Evolutionary conservation across 2,113 vertebrate species (phyloP).

Genomic region (Istiophorus platypterus): DNA sequence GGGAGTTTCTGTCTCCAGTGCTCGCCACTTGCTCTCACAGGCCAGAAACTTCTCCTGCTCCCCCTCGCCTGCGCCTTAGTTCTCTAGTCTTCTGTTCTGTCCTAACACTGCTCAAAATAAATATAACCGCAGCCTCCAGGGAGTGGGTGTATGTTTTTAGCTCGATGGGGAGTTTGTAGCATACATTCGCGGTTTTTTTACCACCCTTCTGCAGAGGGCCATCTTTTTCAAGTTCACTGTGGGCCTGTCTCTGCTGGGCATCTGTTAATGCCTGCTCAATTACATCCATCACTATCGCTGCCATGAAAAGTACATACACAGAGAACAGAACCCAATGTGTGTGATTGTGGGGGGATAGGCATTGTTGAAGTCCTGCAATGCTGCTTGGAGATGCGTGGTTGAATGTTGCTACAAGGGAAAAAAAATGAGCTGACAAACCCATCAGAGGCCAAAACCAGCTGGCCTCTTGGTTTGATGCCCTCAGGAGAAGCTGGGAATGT

Average conservation of each 20-base stretch:
- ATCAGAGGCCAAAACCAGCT: constrained; percentile 49
- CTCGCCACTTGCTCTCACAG: constrained; percentile 56
- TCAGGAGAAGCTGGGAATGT: constrained; percentile 6
- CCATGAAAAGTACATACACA: constrained; percentile 16
- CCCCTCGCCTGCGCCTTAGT: constrained; percentile 42
- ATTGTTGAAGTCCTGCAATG: constrained; percentile 54
- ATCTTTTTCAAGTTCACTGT: constrained; percentile 52
- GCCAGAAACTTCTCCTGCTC: constrained; percentile 53
- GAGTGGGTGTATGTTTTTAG: constrained; percentile 56
- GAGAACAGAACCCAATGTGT: constrained; percentile 15
- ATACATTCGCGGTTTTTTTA: constrained; percentile 21
- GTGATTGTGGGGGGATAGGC: neutral
- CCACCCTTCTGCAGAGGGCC: constrained; percentile 35
- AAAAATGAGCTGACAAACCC: constrained; percentile 20
- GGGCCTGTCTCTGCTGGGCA: constrained; percentile 60
- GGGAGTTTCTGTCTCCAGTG: constrained; percentile 72
- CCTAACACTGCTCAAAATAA: constrained; percentile 53
- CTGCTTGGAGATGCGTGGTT: constrained; percentile 20
- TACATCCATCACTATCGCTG: constrained; percentile 51
- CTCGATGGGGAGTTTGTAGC: constrained; percentile 45
- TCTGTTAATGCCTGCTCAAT: constrained; percentile 64
- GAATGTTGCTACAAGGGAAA: constrained; percentile 1
- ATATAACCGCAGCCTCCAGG: constrained; percentile 64
- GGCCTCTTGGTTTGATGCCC: constrained; percentile 20
- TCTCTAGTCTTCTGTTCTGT: constrained; percentile 47